Evolutionary conservation across 2,113 vertebrate genomes (phyloP).

Genomic region (Chrysemys picta): DNA sequence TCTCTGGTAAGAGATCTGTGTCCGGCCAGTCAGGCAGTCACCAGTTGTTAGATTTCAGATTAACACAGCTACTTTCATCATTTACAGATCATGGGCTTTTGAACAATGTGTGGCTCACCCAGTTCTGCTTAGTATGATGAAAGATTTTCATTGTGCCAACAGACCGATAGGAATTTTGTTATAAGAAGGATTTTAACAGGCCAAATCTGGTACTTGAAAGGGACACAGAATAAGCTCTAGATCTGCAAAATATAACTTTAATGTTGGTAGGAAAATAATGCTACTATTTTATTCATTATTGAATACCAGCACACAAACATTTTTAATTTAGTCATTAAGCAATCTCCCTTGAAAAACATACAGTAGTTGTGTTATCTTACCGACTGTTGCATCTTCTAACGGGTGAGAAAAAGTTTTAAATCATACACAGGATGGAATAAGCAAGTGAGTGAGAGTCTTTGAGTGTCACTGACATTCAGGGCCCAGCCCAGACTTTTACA

Average conservation of each 20-base stretch:
- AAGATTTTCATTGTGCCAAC: neutral
- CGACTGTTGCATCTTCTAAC: neutral
- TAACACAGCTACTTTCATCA: slow-evolving; percentile 2
- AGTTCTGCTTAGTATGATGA: neutral
- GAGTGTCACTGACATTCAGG: neutral
- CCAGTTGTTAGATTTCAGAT: slow-evolving; percentile 3
- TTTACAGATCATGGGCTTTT: neutral
- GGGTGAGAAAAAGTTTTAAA: slow-evolving; percentile 15
- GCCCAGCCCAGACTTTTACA: neutral
- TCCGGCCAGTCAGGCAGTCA: slow-evolving; percentile 32
- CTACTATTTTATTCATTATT: neutral
- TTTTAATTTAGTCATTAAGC: neutral
- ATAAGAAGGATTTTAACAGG: neutral
- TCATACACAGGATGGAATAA: neutral
- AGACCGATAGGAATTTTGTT: neutral
- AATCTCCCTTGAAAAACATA: neutral
- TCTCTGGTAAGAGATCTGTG: neutral
- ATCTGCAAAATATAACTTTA: neutral
- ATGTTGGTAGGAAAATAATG: neutral
- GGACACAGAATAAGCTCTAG: neutral
- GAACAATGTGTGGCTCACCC: neutral
- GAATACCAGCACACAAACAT: neutral
- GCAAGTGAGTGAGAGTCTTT: neutral
- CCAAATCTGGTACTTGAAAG: neutral
- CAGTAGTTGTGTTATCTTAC: neutral